Percentiles rank a stretch among this genome's conserved stretches.
These are phyloP conservation scores for Dryomyza anilis DNA, from an alignment of 2,888 invertebrate species.

Conservation along the genomic window DNA sequence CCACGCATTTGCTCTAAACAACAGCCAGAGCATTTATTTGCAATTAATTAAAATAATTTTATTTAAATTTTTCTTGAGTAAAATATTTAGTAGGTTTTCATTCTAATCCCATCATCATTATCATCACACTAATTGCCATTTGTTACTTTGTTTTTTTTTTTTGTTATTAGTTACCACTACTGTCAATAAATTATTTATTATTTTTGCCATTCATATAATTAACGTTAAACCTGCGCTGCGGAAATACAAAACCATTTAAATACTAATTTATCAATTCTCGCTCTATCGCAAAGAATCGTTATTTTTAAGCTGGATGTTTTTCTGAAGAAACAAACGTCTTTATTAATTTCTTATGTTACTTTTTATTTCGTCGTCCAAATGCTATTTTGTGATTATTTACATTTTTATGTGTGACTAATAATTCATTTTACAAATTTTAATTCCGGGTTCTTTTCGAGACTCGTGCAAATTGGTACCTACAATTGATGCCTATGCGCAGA, in stretches of 20 bases:
- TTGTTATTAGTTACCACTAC: background rate
- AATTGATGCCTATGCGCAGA: no score
- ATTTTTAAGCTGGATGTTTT: background rate
- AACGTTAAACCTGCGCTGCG: background rate
- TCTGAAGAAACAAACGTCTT: background rate
- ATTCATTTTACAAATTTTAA: background rate
- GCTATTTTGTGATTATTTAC: background rate
- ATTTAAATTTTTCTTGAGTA: no score
- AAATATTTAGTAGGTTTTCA: no score
- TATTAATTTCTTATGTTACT: background rate
- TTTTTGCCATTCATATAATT: conserved; percentile 4
- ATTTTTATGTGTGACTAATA: background rate
- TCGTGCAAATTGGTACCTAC: no score
- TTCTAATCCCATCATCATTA: background rate
- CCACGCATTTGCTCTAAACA: no score
- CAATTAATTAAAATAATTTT: no score
- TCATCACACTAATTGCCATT: background rate
- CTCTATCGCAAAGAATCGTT: background rate
- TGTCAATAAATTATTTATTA: conserved; percentile 7
- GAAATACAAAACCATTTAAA: conserved; percentile 19
- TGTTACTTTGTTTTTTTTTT: background rate
- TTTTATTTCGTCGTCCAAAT: no score
- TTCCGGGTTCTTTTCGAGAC: background rate
- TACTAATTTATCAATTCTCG: conserved; percentile 5
- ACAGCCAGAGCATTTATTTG: no score